phyloP scores from a whole-genome alignment of 1,140 invertebrate species.

The Portunus trituberculatus region DNA sequence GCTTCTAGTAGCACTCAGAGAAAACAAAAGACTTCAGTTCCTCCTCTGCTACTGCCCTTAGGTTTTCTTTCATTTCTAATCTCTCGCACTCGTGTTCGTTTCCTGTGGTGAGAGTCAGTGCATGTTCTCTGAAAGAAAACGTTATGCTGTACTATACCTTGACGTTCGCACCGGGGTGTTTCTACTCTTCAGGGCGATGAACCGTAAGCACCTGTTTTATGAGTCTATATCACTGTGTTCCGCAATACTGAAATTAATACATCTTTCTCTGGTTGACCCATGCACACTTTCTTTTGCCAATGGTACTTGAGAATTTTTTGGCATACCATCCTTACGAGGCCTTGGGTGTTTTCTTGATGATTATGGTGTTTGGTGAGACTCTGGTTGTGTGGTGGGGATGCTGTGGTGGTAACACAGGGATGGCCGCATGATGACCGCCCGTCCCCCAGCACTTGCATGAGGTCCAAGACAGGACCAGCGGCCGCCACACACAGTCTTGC shows the following conservation, averaged over 20 bases:
- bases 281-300: slow-evolving; percentile 69
- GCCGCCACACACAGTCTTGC: background rate
- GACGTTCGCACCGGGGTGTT: slow-evolving; percentile 56
- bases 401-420: slow-evolving; percentile 59
- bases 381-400: slow-evolving; percentile 63
- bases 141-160: slow-evolving; percentile 50
- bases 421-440: slow-evolving; percentile 58
- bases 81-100: slow-evolving; percentile 66
- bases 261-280: slow-evolving; percentile 62
- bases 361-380: slow-evolving; percentile 63
- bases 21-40: slow-evolving; percentile 44
- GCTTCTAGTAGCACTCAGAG: slow-evolving; percentile 63
- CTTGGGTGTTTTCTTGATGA: slow-evolving; percentile 63
- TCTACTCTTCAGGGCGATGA: slow-evolving; percentile 59
- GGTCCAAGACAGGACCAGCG: background rate
- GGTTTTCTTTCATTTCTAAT: slow-evolving; percentile 50
- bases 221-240: slow-evolving; percentile 62
- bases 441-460: slow-evolving; percentile 64
- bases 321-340: slow-evolving; percentile 63
- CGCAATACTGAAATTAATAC: slow-evolving; percentile 50
- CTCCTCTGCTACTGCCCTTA: slow-evolving; percentile 57
- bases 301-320: slow-evolving; percentile 61
- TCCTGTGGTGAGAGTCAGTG: slow-evolving; percentile 73
- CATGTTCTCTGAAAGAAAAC: slow-evolving; percentile 53
- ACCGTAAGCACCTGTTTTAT: slow-evolving; percentile 47